Base-by-base conservation (phyloP, 2,888 invertebrate species). In the Globia sparganii region DNA sequence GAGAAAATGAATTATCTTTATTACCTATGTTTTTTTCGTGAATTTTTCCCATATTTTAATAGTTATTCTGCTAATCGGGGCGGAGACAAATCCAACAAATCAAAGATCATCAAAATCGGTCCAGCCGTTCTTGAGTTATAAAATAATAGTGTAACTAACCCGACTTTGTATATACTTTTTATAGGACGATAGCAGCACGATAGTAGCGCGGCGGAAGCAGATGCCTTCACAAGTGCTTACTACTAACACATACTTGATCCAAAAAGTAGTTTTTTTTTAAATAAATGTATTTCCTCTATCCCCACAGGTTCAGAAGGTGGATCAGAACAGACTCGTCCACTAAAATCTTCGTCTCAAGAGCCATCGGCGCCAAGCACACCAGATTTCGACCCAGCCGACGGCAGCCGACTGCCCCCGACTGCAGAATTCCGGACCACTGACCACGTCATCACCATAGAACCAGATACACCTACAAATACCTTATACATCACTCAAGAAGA, bases 401-500 rank as follows among this genome's bases (percentile, higher is more conserved):
- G 92, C 83, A 87, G 87, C 78, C 90, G 91, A 15, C 80, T 92
- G 43, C 89, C 93, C 11, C 91, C 94, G 9, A 92, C 94, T 70
- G 85, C 89, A 8, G 93, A 94, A 75, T 90, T 93, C 75, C 91
- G 92, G 64, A 93, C 61, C 91, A 94, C 81, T 62, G 91, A 89
- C 69, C 91, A 92, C 71, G 89, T 96, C 72, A 95, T 95, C 78
- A 94, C 95, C 77, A 95, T 94, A 89, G 95, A 95, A 86, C 94
- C 94, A 13, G 94, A 94, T 81, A 90, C 92, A 18, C 94, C 94
- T 59, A 92, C 92, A 9, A 94, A 89, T 85, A 92, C 92, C 53
- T 81, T 95, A 9, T 95, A 93, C 86, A 94, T 95, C 75, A 94
- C 94, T 0, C 91, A 93, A 80, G 94, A 93, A 76, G 96, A 95